phyloP scores from a whole-genome alignment of 64 coral and sea anemone genomes.

The Hydrozoanthus tunicans region DNA sequence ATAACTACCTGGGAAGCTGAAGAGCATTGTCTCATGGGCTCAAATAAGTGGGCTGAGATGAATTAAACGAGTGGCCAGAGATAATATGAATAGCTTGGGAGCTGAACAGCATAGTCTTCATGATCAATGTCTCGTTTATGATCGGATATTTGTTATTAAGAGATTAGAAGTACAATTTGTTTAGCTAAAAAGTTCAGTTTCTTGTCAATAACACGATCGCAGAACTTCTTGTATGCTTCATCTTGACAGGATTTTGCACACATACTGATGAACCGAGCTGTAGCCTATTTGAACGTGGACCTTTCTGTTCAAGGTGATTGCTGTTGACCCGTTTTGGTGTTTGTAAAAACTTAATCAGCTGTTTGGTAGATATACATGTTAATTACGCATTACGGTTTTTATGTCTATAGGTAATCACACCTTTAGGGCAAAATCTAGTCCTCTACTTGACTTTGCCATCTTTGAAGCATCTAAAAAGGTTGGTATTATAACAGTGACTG shows the following conservation, averaged over 20 bases:
- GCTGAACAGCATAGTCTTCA: too few relatives aligned
- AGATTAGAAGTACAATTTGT: too few relatives aligned
- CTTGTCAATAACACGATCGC: too few relatives aligned
- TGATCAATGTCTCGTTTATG: too few relatives aligned
- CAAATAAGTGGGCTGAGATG: slow-evolving; percentile 89
- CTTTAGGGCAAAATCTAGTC: slow-evolving; percentile 60
- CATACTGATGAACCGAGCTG: slow-evolving; percentile 75
- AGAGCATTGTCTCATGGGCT: slow-evolving; percentile 82
- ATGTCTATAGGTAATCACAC: slow-evolving; percentile 50
- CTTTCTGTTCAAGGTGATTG: slow-evolving; percentile 69
- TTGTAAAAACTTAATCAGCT: neutral
- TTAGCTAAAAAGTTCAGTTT: too few relatives aligned
- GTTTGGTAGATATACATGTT: neutral
- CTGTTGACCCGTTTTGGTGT: neutral
- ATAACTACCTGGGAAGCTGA: neutral
- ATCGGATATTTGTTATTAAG: too few relatives aligned
- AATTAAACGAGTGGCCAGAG: neutral
- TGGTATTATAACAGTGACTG: neutral
- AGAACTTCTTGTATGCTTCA: neutral
- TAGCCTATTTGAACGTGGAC: slow-evolving; percentile 89
- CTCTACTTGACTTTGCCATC: slow-evolving; percentile 77
- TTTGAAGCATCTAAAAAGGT: slow-evolving; percentile 88
- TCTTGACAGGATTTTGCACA: slow-evolving; percentile 65
- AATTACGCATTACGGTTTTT: neutral
- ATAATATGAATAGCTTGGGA: too few relatives aligned